Evolutionary conservation across 2,888 invertebrate genomes (phyloP).

Genomic region (Pemphredon lugubris): DNA sequence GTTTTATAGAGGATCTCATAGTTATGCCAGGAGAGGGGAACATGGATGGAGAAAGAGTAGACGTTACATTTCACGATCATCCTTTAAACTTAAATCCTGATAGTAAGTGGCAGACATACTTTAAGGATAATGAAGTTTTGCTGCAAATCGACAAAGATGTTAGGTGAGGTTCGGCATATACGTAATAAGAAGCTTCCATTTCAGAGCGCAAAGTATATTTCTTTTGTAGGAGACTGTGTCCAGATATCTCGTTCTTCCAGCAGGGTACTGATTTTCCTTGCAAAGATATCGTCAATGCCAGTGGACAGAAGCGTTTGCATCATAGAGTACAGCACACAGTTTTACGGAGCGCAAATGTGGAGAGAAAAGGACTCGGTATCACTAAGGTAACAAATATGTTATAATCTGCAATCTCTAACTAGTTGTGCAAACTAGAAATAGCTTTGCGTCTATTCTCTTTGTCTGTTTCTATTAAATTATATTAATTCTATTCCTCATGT

Average conservation of each 20-base stretch:
- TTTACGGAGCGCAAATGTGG: conserved; percentile 93
- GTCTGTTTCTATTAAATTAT: conserved; percentile 5
- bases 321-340: conserved; percentile 93
- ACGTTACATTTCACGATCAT: conserved; percentile 88
- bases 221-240: conserved; percentile 88
- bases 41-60: conserved; percentile 83
- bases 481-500: conserved; percentile 40
- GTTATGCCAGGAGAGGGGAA: conserved; percentile 88
- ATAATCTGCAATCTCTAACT: no score
- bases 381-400: conserved; percentile 86
- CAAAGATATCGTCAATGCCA: conserved; percentile 89
- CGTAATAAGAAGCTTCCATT: not conserved
- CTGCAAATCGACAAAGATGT: conserved; percentile 99
- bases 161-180: conserved; percentile 79
- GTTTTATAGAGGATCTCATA: conserved; percentile 90
- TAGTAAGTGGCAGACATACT: conserved; percentile 97
- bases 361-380: conserved; percentile 92
- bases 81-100: conserved; percentile 97
- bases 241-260: conserved; percentile 99
- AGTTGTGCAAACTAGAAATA: no score
- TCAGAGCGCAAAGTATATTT: conserved; percentile 27
- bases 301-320: conserved; percentile 91
- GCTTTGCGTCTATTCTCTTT: no score
- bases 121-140: conserved; percentile 98
- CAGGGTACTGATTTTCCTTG: conserved; percentile 96